A percentile compares a stretch with the other conserved stretches of the same genome.
Conservation (phyloP, 1,140 invertebrate species). For the Leguminivora glycinivorella region DNA sequence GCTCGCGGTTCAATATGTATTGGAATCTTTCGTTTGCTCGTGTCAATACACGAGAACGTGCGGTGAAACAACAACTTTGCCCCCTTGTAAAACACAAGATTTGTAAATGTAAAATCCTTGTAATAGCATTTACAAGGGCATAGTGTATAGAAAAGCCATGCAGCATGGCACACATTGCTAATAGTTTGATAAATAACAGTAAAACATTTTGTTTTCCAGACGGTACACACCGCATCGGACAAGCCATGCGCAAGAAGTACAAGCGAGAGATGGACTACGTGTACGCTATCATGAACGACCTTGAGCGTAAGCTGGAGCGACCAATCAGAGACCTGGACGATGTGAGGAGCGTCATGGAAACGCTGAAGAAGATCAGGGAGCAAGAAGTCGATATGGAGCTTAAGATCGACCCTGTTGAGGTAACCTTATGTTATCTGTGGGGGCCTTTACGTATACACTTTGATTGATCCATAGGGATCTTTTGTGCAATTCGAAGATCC, state of each 20-base stretch:
- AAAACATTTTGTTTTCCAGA: slow-evolving; percentile 64
- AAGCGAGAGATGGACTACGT: slow-evolving; percentile 96
- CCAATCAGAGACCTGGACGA: slow-evolving; percentile 96
- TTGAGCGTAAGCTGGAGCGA: slow-evolving; percentile 91
- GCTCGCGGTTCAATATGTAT: too few species aligned
- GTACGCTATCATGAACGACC: slow-evolving; percentile 94
- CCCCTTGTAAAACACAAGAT: too few species aligned
- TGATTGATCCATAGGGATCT: too few species aligned
- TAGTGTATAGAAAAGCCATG: too few species aligned
- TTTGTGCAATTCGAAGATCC: too few species aligned
- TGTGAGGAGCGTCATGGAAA: slow-evolving; percentile 95
- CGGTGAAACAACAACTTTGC: too few species aligned
- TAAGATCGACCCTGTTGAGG: slow-evolving; percentile 95
- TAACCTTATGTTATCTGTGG: slow-evolving; percentile 50
- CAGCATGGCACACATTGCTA: too few species aligned
- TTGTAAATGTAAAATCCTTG: too few species aligned
- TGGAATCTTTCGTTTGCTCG: too few species aligned
- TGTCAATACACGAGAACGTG: too few species aligned
- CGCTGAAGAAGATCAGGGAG: slow-evolving; percentile 94
- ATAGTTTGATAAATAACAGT: not conserved
- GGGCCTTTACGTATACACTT: too few species aligned
- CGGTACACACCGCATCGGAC: slow-evolving; percentile 88
- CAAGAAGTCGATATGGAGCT: slow-evolving; percentile 98
- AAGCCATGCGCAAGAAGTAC: slow-evolving; percentile 95
- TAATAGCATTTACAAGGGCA: too few species aligned